A percentile compares a stretch with the other conserved stretches of the same genome.
These are phyloP conservation scores for Pseudolaguvia tuberculata DNA, from an alignment of 2,113 vertebrate species.

Conservation along the genomic window DNA sequence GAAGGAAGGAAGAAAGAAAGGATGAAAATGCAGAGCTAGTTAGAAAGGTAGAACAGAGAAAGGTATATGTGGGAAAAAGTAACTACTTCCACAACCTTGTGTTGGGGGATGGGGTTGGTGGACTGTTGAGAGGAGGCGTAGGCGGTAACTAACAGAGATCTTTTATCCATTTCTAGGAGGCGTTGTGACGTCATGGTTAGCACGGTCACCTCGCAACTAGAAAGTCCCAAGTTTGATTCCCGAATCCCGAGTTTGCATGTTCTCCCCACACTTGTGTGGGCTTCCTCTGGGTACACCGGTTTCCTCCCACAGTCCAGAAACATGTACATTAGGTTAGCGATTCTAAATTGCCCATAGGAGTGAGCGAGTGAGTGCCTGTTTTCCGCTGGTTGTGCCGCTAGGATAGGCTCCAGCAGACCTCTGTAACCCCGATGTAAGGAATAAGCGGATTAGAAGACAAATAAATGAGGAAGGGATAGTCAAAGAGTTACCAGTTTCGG, in stretches of 20 bases:
- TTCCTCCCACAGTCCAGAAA: too few relatives aligned
- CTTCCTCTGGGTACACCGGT: too few relatives aligned
- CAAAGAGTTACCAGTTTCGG: constrained; percentile 6
- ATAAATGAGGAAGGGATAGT: not conserved
- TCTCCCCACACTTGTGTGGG: too few relatives aligned
- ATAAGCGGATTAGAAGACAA: constrained; percentile 9
- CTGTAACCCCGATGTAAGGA: too few relatives aligned
- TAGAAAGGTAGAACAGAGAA: constrained; percentile 1
- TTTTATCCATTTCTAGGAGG: constrained; percentile 1
- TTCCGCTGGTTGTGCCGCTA: too few relatives aligned
- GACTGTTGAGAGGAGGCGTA: constrained; percentile 20
- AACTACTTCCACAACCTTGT: constrained; percentile 1
- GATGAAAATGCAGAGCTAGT: constrained; percentile 18
- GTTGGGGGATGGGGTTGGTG: constrained; percentile 20
- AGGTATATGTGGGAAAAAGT: not conserved
- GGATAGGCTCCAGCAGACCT: too few relatives aligned
- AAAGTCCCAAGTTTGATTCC: too few relatives aligned
- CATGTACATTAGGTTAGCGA: too few relatives aligned
- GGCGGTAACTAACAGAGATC: constrained; percentile 23
- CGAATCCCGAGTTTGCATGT: too few relatives aligned
- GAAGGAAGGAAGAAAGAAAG: not conserved
- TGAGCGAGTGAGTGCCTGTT: too few relatives aligned
- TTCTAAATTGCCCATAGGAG: too few relatives aligned
- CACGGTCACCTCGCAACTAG: too few relatives aligned
- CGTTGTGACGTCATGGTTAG: constrained; percentile 12